Evolutionary conservation across 2,797 vertebrate genomes (phyloP).

Genomic region (Gastrophryne carolinensis): DNA sequence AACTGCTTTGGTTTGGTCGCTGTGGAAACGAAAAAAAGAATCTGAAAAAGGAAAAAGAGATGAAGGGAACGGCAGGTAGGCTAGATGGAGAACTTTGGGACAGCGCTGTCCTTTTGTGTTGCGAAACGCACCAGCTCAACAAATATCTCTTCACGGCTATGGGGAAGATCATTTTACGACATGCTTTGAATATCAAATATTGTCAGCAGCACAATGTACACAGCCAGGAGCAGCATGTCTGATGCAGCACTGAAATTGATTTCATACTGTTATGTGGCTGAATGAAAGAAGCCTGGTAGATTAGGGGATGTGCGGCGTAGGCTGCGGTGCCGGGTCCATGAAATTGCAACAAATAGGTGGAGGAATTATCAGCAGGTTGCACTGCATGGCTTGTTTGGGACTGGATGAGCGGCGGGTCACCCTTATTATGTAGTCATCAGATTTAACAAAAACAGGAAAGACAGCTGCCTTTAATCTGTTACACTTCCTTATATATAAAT

Average conservation of each 20-base stretch:
- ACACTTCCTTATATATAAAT: no score
- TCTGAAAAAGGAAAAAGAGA: not conserved
- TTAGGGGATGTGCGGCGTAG: not conserved
- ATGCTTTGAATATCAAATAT: conserved; percentile 15
- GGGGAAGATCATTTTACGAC: not conserved
- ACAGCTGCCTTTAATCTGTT: not conserved
- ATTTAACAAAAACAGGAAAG: no score
- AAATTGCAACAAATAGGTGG: conserved; percentile 1
- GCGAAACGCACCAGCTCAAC: not conserved
- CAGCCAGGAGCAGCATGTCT: not conserved
- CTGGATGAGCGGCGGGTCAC: not conserved
- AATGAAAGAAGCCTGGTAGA: not conserved
- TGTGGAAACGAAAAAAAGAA: conserved; percentile 26
- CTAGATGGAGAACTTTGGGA: conserved; percentile 22
- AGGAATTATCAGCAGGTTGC: not conserved
- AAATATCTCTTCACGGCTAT: not conserved
- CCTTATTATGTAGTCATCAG: no score
- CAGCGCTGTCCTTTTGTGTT: not conserved
- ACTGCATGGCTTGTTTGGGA: not conserved
- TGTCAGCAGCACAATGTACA: not conserved
- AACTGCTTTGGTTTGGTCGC: conserved; percentile 21
- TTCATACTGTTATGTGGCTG: not conserved
- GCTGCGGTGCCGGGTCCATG: not conserved
- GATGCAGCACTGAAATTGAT: not conserved
- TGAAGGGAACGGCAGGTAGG: not conserved